Conservation (phyloP, 2,113 vertebrate genomes). For the Megaleporinus macrocephalus region DNA sequence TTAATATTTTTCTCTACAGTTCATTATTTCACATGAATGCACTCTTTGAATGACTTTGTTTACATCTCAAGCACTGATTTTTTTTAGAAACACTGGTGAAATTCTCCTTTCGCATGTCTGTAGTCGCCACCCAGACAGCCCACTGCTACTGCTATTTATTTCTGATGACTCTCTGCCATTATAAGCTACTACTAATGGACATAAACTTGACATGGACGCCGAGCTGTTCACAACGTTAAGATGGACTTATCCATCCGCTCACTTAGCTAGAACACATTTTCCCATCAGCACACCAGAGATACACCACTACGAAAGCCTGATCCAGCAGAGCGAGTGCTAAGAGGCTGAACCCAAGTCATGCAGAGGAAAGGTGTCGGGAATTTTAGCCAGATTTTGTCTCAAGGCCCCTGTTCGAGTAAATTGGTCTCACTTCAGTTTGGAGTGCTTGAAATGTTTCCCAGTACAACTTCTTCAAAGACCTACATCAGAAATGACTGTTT, state of each 20-base stretch:
- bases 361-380: conserved; percentile 26
- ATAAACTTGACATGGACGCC: conserved; percentile 25
- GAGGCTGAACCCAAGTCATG: conserved; percentile 46
- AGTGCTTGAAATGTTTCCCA: background rate
- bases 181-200: conserved; percentile 19
- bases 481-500: conserved; percentile 51
- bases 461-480: background rate
- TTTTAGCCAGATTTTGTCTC: conserved; percentile 44
- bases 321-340: background rate
- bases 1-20: too few species aligned
- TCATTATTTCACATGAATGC: too few species aligned
- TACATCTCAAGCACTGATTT: too few species aligned
- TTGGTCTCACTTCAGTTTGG: background rate
- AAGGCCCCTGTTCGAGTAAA: background rate
- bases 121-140: background rate
- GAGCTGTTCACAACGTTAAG: conserved; percentile 12
- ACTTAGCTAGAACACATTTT: conserved; percentile 6
- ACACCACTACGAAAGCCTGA: conserved; percentile 6
- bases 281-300: conserved; percentile 41
- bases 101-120: background rate
- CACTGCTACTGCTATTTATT: conserved; percentile 12
- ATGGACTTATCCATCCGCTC: conserved; percentile 3
- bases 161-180: background rate
- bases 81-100: too few species aligned
- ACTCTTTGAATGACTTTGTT: too few species aligned